Evolutionary conservation across 2,113 vertebrate species (phyloP), one percentile per base, ranked within the genome.

Genomic region (Myxocyprinus asiaticus): DNA sequence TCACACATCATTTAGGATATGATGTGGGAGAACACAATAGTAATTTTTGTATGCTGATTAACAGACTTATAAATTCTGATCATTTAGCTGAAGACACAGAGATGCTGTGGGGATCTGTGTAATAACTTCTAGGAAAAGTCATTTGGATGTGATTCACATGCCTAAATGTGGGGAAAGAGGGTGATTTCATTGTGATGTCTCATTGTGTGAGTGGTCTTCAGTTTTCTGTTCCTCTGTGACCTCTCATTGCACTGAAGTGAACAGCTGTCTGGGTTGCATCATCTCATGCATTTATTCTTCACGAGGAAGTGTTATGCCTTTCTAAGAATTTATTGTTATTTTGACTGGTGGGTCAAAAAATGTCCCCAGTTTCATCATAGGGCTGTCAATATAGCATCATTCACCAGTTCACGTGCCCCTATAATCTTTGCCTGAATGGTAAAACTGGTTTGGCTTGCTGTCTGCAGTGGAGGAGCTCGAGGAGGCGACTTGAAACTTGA

Each of bases 131-230:
- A 72, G 62, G 51, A 59, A 67, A 61, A 73, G 69, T 42, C n/a
- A 62, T 67, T 83, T 61, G 75, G 59, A 69, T 67, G 47, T 70
- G 50, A 70, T 44, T 50, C 17, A 67, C 51, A 72, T 43, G 53
- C 47, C 42, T 42, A 53, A 67, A 33, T 15, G 7, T 8, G 12
- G 14, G 55, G 47, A 45, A 9, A 7, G 45, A 44, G n/a, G 43
- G 15, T 0, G 51, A 33, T 22, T 58, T 64, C 43, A 58, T 58
- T 64, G 48, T 4, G 17, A n/a, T n/a, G n/a, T 47, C 51, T 64
- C 44, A 76, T 71, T 71, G 72, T 76, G 11, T n/a, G 12, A 5
- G 67, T 74, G 64, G 11, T 11, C 48, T 80, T 66, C 48, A 8
- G 2, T 22, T 4, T 61, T 78, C 4, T 14, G 67, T 15, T 56